phyloP scores from a whole-genome alignment of 2,113 vertebrate genomes.

The Cryptomyrus ogoouensis region DNA sequence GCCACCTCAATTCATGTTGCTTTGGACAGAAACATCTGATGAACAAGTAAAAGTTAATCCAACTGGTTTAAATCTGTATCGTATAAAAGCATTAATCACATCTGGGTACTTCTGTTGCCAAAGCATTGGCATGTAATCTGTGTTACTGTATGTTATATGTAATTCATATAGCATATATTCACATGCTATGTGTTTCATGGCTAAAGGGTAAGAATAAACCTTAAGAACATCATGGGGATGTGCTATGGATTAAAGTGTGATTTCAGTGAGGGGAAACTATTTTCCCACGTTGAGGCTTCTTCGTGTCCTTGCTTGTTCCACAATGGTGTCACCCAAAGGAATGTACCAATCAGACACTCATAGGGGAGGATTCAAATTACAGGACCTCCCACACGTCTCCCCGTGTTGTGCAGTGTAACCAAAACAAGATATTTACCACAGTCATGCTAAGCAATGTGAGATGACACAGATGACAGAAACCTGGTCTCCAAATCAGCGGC shows the following conservation, averaged over 20 bases:
- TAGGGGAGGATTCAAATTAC: neutral
- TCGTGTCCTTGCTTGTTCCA: neutral
- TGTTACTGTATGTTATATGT: neutral
- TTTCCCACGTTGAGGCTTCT: neutral
- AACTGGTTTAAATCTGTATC: neutral
- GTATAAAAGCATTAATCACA: neutral
- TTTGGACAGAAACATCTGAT: neutral
- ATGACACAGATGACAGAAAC: neutral
- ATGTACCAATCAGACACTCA: neutral
- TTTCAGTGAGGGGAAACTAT: neutral
- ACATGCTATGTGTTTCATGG: neutral
- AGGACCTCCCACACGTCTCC: neutral
- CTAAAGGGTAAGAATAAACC: neutral
- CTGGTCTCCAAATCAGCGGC: neutral
- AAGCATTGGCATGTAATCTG: neutral
- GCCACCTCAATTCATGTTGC: neutral
- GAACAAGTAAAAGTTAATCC: neutral
- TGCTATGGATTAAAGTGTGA: neutral
- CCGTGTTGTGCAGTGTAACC: neutral
- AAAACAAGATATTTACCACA: neutral
- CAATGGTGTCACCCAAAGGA: neutral
- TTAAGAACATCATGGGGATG: neutral
- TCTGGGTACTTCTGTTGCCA: neutral
- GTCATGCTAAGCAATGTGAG: neutral
- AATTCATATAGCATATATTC: too few relatives aligned